Base-by-base conservation (phyloP, 2,797 vertebrate species). In the Labeo calbasu region DNA sequence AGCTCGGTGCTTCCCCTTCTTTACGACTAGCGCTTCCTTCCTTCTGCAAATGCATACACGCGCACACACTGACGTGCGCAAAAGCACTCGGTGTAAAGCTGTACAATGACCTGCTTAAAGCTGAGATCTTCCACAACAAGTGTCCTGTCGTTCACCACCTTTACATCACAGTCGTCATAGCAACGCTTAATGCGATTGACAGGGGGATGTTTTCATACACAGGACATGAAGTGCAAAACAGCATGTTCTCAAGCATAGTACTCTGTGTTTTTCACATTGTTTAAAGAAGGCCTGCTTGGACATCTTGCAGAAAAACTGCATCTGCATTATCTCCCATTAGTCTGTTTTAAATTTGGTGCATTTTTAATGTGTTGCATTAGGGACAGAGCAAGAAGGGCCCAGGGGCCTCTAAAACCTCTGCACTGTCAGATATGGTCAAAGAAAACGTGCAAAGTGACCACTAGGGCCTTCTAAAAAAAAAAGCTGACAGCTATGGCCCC, bases 1-100 rank as follows among this genome's bases (percentile, higher is more conserved):
- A 25, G 17, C 13, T 50, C 40, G 92, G 94, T 92, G 92, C 71
- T 94, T 93, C 92, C 94, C 87, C 92, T 81, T 77, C 75, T 85
- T 88, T 66, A 78, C 75, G 84, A 82, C 83, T 87, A 57, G 86
- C 88, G 82, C 92, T 94, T 94, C 93, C 94, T 93, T 93, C 92
- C 93, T 89, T 82, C 77, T 82, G 25, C 28, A 36, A 36, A 19
- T 61, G 79, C 89, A 86, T 77, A 81, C 86, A 28, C 63, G 48
- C 70, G 17, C 75, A 78, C 43, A 25, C 77, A 88, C 84, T 19
- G 86, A 87, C 46, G 28, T 61, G 21, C 36, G 36, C 46, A 79
- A 23, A 53, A 25, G 17, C 84, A 86, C 89, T 73, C 69, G 77
- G 90, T 93, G 89, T 92, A 92, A 93, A 93, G 93, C 40, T 48